These are phyloP conservation scores for Neosilurus mollespiculum DNA, from an alignment of 2,797 vertebrate species.

Conservation along the genomic window DNA sequence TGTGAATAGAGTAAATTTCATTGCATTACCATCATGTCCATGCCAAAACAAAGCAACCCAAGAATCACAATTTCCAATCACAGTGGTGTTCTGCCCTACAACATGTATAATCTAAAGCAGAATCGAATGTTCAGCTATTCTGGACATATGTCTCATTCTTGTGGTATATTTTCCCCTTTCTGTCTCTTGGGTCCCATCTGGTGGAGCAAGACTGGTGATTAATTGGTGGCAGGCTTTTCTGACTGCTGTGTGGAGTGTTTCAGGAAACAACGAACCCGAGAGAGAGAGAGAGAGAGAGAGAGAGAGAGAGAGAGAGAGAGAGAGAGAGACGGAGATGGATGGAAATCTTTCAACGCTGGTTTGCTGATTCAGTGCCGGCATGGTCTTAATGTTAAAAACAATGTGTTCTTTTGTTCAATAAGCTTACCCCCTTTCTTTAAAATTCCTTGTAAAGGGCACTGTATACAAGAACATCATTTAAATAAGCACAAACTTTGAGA, in stretches of 20 bases:
- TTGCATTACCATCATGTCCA: neutral
- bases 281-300: constrained; percentile 6
- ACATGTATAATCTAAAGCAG: neutral
- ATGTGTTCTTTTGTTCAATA: constrained; percentile 29
- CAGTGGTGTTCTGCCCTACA: neutral
- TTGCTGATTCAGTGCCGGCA: constrained; percentile 51
- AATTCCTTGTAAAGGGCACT: constrained; percentile 1
- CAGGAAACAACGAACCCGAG: constrained; percentile 46
- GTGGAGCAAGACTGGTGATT: constrained; percentile 58
- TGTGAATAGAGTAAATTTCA: neutral
- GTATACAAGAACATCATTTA: neutral
- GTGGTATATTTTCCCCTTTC: constrained; percentile 40
- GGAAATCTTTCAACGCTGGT: constrained; percentile 56
- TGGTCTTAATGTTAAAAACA: constrained; percentile 35
- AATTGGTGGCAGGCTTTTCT: constrained; percentile 60
- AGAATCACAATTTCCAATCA: neutral
- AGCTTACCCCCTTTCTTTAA: neutral
- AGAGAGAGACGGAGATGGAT: constrained; percentile 54
- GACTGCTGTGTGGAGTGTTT: constrained; percentile 53
- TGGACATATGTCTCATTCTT: constrained; percentile 34
- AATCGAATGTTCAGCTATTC: neutral
- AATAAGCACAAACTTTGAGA: constrained; percentile 8
- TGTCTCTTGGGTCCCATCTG: constrained; percentile 51
- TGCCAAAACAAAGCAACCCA: neutral
- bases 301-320: constrained; percentile 53